Evolutionary conservation across 2,113 vertebrate genomes (phyloP).

Genomic region (Arizona elegans): DNA sequence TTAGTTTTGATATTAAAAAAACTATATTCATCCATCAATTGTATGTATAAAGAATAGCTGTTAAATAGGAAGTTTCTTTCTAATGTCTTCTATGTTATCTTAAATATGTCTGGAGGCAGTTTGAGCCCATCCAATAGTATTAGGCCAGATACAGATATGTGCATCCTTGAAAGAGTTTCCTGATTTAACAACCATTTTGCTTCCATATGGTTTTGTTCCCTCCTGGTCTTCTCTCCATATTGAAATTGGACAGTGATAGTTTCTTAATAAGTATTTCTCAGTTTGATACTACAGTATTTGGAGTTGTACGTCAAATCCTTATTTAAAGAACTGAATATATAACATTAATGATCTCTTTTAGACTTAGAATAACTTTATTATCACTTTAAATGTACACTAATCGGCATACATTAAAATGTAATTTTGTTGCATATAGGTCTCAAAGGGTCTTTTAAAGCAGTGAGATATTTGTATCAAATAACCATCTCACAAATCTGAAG

Average conservation of each 20-base stretch:
- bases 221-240: not conserved
- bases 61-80: not conserved
- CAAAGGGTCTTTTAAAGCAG: no score
- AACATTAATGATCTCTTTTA: not conserved
- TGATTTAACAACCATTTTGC: not conserved
- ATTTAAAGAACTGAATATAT: not conserved
- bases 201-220: not conserved
- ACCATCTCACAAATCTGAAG: not conserved
- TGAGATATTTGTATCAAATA: not conserved
- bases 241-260: not conserved
- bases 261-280: not conserved
- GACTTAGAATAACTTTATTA: no score
- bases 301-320: not conserved
- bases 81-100: not conserved
- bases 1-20: conserved; percentile 1
- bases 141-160: not conserved
- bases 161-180: not conserved
- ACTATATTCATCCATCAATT: not conserved
- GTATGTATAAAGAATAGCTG: not conserved
- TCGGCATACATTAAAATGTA: no score
- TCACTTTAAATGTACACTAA: no score
- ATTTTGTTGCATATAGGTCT: no score
- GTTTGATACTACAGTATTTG: not conserved
- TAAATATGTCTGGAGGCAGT: not conserved
- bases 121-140: not conserved